These are phyloP conservation scores for Chelon labrosus DNA, from an alignment of 2,797 vertebrate species.

Conservation along the genomic window DNA sequence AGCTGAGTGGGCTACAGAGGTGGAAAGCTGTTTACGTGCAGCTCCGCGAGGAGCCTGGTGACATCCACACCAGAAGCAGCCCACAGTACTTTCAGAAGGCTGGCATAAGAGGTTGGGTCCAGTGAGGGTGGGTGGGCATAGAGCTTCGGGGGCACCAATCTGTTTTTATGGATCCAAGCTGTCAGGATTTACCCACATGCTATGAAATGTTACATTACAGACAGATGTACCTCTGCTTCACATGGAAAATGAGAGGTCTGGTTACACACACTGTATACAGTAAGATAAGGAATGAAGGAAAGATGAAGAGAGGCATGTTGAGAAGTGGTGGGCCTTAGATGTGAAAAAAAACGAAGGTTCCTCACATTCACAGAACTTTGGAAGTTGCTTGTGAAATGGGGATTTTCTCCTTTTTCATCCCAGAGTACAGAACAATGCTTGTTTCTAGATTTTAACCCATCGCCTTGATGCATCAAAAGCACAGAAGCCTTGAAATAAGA, in stretches of 20 bases:
- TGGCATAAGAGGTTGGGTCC: slow-evolving; percentile 37
- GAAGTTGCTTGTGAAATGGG: slow-evolving; percentile 26
- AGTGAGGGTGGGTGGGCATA: slow-evolving; percentile 34
- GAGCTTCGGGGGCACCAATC: slow-evolving; percentile 53
- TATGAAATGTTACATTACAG: slow-evolving; percentile 87
- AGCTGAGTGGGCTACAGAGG: slow-evolving; percentile 40
- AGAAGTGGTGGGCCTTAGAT: slow-evolving; percentile 35
- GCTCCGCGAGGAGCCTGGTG: slow-evolving; percentile 64
- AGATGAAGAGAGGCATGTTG: slow-evolving; percentile 31
- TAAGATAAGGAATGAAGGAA: slow-evolving; percentile 42
- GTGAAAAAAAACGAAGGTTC: slow-evolving; percentile 52
- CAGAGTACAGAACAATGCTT: background rate
- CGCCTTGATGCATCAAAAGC: background rate
- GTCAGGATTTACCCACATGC: slow-evolving; percentile 84
- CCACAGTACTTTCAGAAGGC: slow-evolving; percentile 54
- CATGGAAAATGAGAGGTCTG: slow-evolving; percentile 77
- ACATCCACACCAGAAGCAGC: slow-evolving; percentile 65
- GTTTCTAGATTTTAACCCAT: slow-evolving; percentile 10
- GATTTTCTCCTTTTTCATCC: slow-evolving; percentile 9
- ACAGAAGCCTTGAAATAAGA: slow-evolving; percentile 16
- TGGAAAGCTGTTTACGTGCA: slow-evolving; percentile 72
- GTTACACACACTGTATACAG: slow-evolving; percentile 71
- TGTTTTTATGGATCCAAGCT: slow-evolving; percentile 84
- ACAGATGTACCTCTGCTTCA: slow-evolving; percentile 84
- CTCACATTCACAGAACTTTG: slow-evolving; percentile 33